A percentile compares a stretch with the other conserved stretches of the same genome.
phyloP scores from a whole-genome alignment of 2,113 vertebrate genomes.

The Sebastes schlegelii region DNA sequence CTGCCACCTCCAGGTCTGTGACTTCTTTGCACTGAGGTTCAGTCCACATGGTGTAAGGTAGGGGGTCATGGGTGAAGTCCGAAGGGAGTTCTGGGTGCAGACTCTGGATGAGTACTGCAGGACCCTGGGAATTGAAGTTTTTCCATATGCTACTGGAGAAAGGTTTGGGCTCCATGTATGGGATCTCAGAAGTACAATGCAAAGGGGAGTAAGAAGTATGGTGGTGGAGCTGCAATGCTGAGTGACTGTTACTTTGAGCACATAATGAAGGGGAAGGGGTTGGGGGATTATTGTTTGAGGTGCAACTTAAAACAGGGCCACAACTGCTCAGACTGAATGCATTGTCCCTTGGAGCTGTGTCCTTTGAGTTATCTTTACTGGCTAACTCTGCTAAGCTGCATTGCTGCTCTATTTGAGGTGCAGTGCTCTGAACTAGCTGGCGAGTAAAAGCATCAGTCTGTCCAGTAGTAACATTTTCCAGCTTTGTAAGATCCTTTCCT shows the following conservation, averaged over 20 bases:
- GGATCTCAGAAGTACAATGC: conserved; percentile 40
- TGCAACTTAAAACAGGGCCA: conserved; percentile 13
- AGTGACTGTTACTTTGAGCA: conserved; percentile 50
- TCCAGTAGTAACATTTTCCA: conserved; percentile 44
- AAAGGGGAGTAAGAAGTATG: conserved; percentile 41
- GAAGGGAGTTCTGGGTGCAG: conserved; percentile 70
- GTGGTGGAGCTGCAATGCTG: conserved; percentile 47
- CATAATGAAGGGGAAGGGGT: conserved; percentile 22
- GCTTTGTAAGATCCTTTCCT: conserved; percentile 32
- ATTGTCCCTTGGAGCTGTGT: conserved; percentile 15
- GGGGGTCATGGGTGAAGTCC: conserved; percentile 74
- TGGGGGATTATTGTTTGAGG: conserved; percentile 27
- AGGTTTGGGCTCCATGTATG: conserved; percentile 68
- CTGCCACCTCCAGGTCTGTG: conserved; percentile 73
- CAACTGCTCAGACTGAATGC: conserved; percentile 18
- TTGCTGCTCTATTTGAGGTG: conserved; percentile 49
- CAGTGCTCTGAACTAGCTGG: conserved; percentile 37
- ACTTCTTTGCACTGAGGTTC: conserved; percentile 82
- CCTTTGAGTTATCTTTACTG: conserved; percentile 46
- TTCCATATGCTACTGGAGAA: conserved; percentile 81
- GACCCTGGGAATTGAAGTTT: conserved; percentile 78
- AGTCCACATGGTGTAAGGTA: conserved; percentile 80
- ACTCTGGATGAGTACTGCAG: conserved; percentile 78
- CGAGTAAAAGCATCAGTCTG: not conserved
- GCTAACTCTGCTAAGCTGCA: conserved; percentile 34